Base-by-base conservation (phyloP, 1,140 invertebrate genomes). In the Diabrotica undecimpunctata region DNA sequence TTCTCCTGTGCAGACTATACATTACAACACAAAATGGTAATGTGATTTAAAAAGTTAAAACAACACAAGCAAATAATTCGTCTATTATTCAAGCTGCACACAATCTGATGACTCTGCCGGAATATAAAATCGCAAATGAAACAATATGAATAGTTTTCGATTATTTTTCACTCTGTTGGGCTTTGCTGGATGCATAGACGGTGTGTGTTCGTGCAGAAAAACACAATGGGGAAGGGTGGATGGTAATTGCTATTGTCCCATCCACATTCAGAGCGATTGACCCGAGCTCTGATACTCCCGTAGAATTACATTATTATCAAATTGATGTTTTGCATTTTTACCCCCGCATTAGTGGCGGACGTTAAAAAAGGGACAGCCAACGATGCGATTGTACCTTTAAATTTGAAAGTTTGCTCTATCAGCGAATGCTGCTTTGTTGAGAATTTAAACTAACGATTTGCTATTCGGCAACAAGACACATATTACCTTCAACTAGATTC, bases 221-320 rank as follows among this genome's bases (percentile, higher is more conserved):
- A 71, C 61, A 69, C 70, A 71, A 71, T 71, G 62, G 67, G 66
- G 63, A 69, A 66, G 70, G 67, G 70, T 69, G 66, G 68, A 71
- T 70, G 66, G 68, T 70, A 70, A 70, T 70, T 64, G 63, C 68
- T 67, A 66, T 70, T 70, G 68, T 70, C 52, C 70, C 66, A 71
- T 71, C 67, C 69, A 71, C 60, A 69, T 71, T 69, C 62, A 64
- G 61, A 71, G 65, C 68, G 65, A 71, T 69, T 71, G 70, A 69
- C 67, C 70, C 41, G 67, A 60, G 38, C 58, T 64, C 36, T 60
- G 66, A 64, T 67, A 67, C 66, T 64, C 62, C 53, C 51, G 14
- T 46, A 13, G 62, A 67, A 67, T 67, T 57, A 53, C 57, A 52
- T 46, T 57, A 64, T 68, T 54, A 39, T 14, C 41, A 50, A 52